phyloP scores from a whole-genome alignment of 53 echinoderm and acorn worm genomes.

The Arbacia lixula region DNA sequence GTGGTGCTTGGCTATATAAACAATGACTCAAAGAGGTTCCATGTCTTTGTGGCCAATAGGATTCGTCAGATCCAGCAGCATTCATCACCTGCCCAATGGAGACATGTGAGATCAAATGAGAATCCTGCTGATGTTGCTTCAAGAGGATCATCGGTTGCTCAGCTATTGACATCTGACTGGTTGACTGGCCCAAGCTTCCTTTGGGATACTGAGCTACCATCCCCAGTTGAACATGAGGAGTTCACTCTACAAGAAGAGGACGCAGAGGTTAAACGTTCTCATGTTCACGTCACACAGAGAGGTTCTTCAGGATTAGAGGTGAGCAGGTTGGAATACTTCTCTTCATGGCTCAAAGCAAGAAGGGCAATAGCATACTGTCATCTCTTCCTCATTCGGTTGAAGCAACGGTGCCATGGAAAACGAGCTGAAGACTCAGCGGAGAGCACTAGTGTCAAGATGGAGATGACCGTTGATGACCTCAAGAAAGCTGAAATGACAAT shows the following conservation, averaged over 20 bases:
- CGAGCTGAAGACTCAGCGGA: not conserved
- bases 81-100: constrained; percentile 42
- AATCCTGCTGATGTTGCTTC: constrained; percentile 65
- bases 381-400: not conserved
- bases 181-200: constrained; percentile 56
- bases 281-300: not conserved
- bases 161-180: constrained; percentile 27
- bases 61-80: constrained; percentile 41
- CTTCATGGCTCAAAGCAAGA: constrained; percentile 42
- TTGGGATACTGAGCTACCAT: constrained; percentile 7
- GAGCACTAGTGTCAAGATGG: not conserved
- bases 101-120: constrained; percentile 38
- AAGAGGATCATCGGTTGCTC: constrained; percentile 14
- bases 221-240: not conserved
- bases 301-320: constrained; percentile 18
- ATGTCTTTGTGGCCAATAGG: constrained; percentile 57
- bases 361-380: constrained; percentile 56
- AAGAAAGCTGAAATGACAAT: constrained; percentile 45
- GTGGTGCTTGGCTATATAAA: constrained; percentile 62
- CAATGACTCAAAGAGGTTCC: constrained; percentile 54
- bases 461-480: constrained; percentile 40
- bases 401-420: not conserved
- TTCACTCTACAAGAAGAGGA: constrained; percentile 5
- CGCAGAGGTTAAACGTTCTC: constrained; percentile 32
- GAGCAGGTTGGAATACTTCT: constrained; percentile 45